Evolutionary conservation across 1,140 invertebrate species (phyloP).

Genomic region (Trichonephila clavipes): DNA sequence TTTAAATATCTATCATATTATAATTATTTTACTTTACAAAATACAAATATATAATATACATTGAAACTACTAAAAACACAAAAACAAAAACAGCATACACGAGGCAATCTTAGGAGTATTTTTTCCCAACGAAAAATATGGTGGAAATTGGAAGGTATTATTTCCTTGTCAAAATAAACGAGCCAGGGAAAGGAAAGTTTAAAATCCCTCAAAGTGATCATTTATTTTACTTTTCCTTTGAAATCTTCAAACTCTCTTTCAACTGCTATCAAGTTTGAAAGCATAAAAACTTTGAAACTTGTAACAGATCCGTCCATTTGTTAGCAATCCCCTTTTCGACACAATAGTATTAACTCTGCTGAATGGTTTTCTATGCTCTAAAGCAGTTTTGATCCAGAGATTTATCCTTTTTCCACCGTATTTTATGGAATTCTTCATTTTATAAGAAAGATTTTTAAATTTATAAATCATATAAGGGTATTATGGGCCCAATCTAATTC

Average conservation of each 20-base stretch:
- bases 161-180: conserved; percentile 16
- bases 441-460: background rate
- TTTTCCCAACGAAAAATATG: background rate
- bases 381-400: background rate
- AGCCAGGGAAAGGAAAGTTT: conserved; percentile 20
- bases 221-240: conserved; percentile 50
- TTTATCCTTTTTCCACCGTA: background rate
- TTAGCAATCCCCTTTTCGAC: conserved; percentile 37
- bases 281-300: conserved; percentile 38
- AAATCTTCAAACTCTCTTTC: conserved; percentile 19
- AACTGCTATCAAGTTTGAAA: conserved; percentile 17
- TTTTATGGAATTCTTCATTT: background rate
- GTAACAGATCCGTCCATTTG: conserved; percentile 48
- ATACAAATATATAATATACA: too few relatives aligned
- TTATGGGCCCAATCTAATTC: too few relatives aligned
- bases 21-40: too few relatives aligned
- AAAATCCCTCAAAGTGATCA: conserved; percentile 39
- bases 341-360: conserved; percentile 26
- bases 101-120: too few relatives aligned
- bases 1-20: too few relatives aligned
- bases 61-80: too few relatives aligned
- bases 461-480: background rate
- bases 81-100: too few relatives aligned
- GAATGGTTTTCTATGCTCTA: conserved; percentile 18
- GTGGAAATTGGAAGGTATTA: background rate